A percentile compares a stretch with the other conserved stretches of the same genome.
These are phyloP conservation scores for Drosophila austrosaltans DNA, from an alignment of 2,888 invertebrate species.

Conservation along the genomic window DNA sequence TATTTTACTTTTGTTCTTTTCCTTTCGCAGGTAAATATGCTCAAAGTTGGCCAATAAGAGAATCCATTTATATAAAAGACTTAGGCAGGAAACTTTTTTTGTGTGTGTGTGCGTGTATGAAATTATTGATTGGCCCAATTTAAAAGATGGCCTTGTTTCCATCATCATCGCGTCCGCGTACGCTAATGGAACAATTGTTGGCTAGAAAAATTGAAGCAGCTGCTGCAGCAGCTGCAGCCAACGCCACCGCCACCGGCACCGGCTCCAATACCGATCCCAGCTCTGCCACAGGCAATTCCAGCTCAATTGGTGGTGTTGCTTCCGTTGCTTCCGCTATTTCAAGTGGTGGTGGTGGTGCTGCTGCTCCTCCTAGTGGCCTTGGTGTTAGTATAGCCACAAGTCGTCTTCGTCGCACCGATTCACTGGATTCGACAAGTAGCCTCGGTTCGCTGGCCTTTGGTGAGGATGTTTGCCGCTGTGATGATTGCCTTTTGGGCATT, in stretches of 20 bases:
- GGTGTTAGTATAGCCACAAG: conserved; percentile 72
- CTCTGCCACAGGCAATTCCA: conserved; percentile 84
- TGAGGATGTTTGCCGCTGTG: conserved; percentile 91
- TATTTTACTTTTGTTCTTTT: not conserved
- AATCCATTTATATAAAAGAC: conserved; percentile 69
- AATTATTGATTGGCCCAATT: conserved; percentile 25
- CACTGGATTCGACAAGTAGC: conserved; percentile 90
- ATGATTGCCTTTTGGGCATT: conserved; percentile 92
- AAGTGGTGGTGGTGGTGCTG: conserved; percentile 43
- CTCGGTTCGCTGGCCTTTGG: conserved; percentile 87
- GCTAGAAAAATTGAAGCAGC: conserved; percentile 92
- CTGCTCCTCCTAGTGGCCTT: conserved; percentile 32
- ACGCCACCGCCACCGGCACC: not conserved
- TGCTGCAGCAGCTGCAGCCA: conserved; percentile 64
- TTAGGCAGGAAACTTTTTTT: conserved; percentile 72
- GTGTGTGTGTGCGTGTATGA: not conserved
- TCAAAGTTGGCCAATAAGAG: conserved; percentile 4
- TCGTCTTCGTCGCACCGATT: conserved; percentile 88
- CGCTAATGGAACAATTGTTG: conserved; percentile 91
- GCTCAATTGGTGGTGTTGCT: conserved; percentile 6
- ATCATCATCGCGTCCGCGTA: conserved; percentile 87
- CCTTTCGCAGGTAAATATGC: conserved; percentile 8
- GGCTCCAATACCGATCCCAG: conserved; percentile 76
- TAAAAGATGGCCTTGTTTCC: conserved; percentile 83
- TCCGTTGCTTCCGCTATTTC: not conserved